Evolutionary conservation across 2,888 invertebrate genomes (phyloP), one percentile per base, ranked within the genome.

Genomic region (Heliconius hortense): DNA sequence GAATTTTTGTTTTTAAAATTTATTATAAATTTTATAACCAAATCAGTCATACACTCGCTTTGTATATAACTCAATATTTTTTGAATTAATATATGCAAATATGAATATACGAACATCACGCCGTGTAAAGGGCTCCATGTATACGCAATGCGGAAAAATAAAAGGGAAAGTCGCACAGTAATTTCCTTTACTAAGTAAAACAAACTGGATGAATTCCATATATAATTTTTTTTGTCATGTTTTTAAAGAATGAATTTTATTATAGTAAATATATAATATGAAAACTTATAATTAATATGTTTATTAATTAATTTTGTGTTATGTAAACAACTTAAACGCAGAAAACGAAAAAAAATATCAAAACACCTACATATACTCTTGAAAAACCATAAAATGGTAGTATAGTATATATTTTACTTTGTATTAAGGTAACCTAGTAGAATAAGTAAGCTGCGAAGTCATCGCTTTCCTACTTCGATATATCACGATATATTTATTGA

Each of bases 111-210:
- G 21, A 56, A 56, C 31, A 69, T 56, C 53, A 56, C n/a, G 21
- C 28, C 43, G 60, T 71, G 59, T 71, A 21, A 39, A 71, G 60
- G 35, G 59, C 39, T 15, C 71, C n/a, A 63, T 77, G 66, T 68
- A 69, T 78, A 78, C 78, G 78, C 78, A 78, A 74, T 78, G 78
- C 78, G 78, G 74, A 72, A 74, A 74, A 64, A 43, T 73, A 74
- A 69, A 76, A 67, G 48, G 48, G 70, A 39, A 71, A 75, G 66
- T 75, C 66, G 24, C 56, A 69, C 70, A 56, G 48, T 74, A 62
- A 74, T 53, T 72, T 74, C 43, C 53, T 31, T 59, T 71, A 39
- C 18, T 60, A 26, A 39, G 18, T 71, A 71, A 59, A 43, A 39
- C 21, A 60, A 35, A 18, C 70, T 35, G 56, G 24, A 39, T 24